Evolutionary conservation across 2,888 invertebrate genomes (phyloP), one percentile per base, ranked within the genome.

Genomic region (Limnephilus marmoratus): DNA sequence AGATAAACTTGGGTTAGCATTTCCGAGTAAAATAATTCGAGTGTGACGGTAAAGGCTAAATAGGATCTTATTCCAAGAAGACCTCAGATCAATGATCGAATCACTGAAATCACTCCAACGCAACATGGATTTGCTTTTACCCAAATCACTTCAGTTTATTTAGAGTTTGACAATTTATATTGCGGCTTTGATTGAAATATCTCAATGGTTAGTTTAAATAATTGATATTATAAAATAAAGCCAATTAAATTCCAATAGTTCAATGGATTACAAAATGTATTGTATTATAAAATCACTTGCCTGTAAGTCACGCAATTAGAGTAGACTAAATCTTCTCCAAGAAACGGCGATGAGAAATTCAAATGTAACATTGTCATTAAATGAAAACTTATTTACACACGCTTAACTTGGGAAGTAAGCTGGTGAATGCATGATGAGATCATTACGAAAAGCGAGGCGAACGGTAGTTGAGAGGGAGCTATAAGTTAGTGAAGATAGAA

Each of bases 81-180:
- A 24, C 24, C 24, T 24, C 68, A 68, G 68, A 68, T 68, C 68
- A 68, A 68, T 68, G n/a, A 68, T n/a, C 24, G 24, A 68, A 24
- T 68, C 24, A 68, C 68, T 68, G 24, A 24, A 68, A 68, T 68
- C 68, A 24, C 68, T 68, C 11, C 68, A 68, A 68, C 53, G 53
- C 53, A 82, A 82, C 31, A 82, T 82, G 82, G 4, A 82, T 34
- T 82, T 82, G 82, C 34, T 82, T 82, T 82, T 68, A 68, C 9
- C 68, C 2, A 68, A 68, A 68, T 68, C 9, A 68, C 7, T 24
- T 68, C n/a, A 2, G 68, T 9, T n/a, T 68, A 68, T 53, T 15
- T 18, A 18, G 24, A 5, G 68, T n/a, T n/a, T 7, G 24, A 24
- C 68, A 68, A 68, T 68, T 68, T 68, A 68, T 68, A 68, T 68